Percentiles rank a stretch among this genome's conserved stretches.
Conservation (phyloP, 2,797 vertebrate species). For the Valencia hispanica region DNA sequence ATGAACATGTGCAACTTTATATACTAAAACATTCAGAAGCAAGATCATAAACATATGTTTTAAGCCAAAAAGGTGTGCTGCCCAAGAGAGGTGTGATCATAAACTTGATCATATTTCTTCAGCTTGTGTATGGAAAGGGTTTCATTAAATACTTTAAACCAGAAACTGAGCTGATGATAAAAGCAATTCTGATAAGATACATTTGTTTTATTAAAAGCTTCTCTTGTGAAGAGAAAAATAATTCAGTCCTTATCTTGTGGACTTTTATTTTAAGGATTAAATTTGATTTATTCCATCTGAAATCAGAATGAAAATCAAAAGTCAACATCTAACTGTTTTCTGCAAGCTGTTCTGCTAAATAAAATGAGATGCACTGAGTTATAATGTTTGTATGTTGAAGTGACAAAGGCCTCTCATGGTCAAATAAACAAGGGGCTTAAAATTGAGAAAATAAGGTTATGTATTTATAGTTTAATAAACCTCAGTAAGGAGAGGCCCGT, state of each 20-base stretch:
- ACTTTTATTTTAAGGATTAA: constrained; percentile 19
- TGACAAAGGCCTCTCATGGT: constrained; percentile 5
- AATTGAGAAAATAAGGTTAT: background rate
- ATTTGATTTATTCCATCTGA: constrained; percentile 16
- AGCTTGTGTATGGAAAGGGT: constrained; percentile 39
- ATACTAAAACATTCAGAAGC: constrained; percentile 68
- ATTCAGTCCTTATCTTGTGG: background rate
- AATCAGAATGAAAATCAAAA: constrained; percentile 1
- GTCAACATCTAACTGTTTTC: constrained; percentile 5
- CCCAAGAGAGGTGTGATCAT: constrained; percentile 59
- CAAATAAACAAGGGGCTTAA: constrained; percentile 3
- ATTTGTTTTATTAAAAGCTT: constrained; percentile 24
- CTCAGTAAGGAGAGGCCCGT: too few species aligned
- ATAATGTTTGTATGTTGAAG: constrained; percentile 7
- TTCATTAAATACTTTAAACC: constrained; percentile 37
- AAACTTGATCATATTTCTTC: constrained; percentile 52
- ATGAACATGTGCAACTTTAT: constrained; percentile 71
- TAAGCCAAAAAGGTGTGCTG: constrained; percentile 52
- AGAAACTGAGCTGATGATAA: constrained; percentile 35
- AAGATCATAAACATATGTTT: constrained; percentile 75
- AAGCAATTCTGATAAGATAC: constrained; percentile 34
- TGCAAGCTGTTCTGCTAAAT: background rate
- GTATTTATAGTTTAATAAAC: background rate
- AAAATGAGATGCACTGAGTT: background rate
- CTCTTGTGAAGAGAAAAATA: constrained; percentile 7